phyloP scores from a whole-genome alignment of 1,140 invertebrate genomes.

The Zaprionus davidi region DNA sequence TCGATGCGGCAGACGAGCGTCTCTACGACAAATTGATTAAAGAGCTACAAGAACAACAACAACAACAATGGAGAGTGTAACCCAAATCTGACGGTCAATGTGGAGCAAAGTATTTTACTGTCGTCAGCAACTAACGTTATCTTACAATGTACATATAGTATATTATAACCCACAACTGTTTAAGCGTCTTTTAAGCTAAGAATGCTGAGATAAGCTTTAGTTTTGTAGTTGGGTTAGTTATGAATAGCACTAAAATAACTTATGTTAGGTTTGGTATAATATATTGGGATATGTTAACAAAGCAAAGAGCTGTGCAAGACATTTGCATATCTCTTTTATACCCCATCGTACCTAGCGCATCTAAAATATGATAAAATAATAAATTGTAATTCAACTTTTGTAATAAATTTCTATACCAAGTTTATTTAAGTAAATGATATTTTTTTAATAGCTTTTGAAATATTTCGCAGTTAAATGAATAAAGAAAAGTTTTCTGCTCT shows the following conservation, averaged over 20 bases:
- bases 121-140: slow-evolving; percentile 31
- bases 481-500: no score
- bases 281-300: not conserved
- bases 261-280: not conserved
- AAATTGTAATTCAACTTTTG: not conserved
- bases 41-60: not conserved
- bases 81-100: not conserved
- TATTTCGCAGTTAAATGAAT: not conserved
- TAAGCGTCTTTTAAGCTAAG: not conserved
- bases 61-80: not conserved
- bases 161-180: not conserved
- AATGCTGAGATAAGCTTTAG: not conserved
- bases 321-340: not conserved
- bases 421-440: not conserved
- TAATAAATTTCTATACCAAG: not conserved
- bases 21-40: slow-evolving; percentile 40
- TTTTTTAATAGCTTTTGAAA: not conserved
- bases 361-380: not conserved
- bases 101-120: slow-evolving; percentile 1
- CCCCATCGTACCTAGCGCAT: no score
- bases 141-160: not conserved
- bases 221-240: not conserved
- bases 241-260: not conserved
- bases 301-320: not conserved
- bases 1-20: slow-evolving; percentile 29